These are phyloP conservation scores for Umimayanthus chanpuru DNA, from an alignment of 92 coral and sea anemone species.

Conservation along the genomic window DNA sequence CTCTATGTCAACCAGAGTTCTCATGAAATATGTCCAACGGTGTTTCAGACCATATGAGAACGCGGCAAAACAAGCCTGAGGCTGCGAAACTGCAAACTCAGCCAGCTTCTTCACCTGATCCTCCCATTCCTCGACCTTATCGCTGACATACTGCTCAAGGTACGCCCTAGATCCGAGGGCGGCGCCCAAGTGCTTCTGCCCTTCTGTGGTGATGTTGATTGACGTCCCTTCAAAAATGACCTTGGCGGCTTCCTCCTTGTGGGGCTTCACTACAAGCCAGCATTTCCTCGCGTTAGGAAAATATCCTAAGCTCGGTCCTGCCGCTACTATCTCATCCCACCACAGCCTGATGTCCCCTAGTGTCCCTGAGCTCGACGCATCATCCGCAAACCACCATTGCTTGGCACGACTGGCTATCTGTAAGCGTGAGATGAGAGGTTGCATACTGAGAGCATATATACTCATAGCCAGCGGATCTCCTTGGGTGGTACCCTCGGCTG, in stretches of 20 bases:
- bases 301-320: constrained; percentile 32
- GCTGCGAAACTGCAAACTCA: too few relatives aligned
- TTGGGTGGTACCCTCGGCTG: constrained; percentile 11
- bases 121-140: constrained; percentile 34
- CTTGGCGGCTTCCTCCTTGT: constrained; percentile 14
- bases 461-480: constrained; percentile 41
- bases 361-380: too few relatives aligned
- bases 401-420: too few relatives aligned
- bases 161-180: constrained; percentile 41
- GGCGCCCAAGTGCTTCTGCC: constrained; percentile 51
- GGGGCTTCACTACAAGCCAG: constrained; percentile 29
- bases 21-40: constrained; percentile 42
- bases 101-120: constrained; percentile 33
- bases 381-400: too few relatives aligned
- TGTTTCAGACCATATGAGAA: constrained; percentile 9
- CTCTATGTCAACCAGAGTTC: constrained; percentile 21
- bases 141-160: constrained; percentile 27
- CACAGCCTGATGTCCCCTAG: too few relatives aligned
- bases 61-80: constrained; percentile 31
- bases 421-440: neutral
- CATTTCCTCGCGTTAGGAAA: constrained; percentile 34
- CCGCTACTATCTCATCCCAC: too few relatives aligned
- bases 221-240: constrained; percentile 27
- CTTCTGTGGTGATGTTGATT: constrained; percentile 35
- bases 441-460: constrained; percentile 36